Base-by-base conservation (phyloP, 2,113 vertebrate species). In the Ellobius talpinus region DNA sequence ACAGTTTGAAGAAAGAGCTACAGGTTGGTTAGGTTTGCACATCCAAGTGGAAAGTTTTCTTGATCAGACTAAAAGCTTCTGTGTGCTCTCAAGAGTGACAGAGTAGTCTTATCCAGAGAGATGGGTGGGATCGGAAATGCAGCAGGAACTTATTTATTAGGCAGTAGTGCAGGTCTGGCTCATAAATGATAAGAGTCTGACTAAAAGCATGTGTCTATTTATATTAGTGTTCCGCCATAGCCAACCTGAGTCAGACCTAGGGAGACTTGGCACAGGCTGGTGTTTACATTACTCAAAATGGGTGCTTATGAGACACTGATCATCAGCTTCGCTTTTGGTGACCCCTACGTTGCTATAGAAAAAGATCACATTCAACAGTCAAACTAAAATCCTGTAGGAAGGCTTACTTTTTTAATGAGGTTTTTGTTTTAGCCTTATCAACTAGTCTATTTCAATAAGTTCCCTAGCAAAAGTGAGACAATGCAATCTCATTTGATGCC, bases 301-400 rank as follows among this genome's bases (percentile, higher is more conserved):
- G 86, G 61, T 19, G n/a, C 52, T 74, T 93, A 74, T 0, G 61
- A 90, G 52, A 33, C 36, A 90, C 10, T 2, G 5, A 84, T 79
- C 73, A 24, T 90, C 58, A 82, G 86, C 42, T 89, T 58, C 72
- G 73, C 47, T 94, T 85, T 94, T 63, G 76, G 76, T 94, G 74
- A 63, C 33, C 70, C 76, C 82, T 50, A 31, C 58, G 68, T 90
- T 78, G 76, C 47, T 58, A 88, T 76, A 93, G 77, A 19, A 91
- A 85, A 94, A 33, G 23, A 65, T 89, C 11, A 29, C 50, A 84
- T 68, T 79, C 65, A 87, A 85, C n/a, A 52, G 36, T 11, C 78
- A 88, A 92, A 91, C 66, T 82, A 85, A 82, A 90, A 39, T 33
- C 5, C 52, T 78, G 77, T 3, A 94, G 24, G 74, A 85, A 85